Evolutionary conservation across 2,888 invertebrate genomes (phyloP).

Genomic region (Ceriagrion tenellum): DNA sequence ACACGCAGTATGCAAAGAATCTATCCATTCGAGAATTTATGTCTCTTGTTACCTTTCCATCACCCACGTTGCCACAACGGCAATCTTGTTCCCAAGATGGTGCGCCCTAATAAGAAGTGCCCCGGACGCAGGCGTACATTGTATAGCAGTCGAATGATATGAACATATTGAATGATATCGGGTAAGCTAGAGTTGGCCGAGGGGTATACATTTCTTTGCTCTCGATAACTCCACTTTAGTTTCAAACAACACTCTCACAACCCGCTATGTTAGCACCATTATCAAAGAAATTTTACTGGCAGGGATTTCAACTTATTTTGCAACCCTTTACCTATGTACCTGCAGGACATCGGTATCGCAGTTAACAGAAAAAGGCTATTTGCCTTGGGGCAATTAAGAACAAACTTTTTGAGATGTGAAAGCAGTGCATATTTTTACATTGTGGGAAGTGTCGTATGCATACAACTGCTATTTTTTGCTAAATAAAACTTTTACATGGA

Average conservation of each 20-base stretch:
- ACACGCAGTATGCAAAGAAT: conserved; percentile 39
- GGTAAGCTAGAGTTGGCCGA: background rate
- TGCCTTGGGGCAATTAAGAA: no score
- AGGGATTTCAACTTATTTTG: background rate
- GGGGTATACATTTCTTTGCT: background rate
- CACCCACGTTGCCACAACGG: background rate
- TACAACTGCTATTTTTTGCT: no score
- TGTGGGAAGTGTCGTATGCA: no score
- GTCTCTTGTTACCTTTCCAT: background rate
- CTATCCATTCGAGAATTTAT: conserved; percentile 42
- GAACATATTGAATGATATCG: background rate
- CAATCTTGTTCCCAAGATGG: background rate
- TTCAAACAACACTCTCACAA: background rate
- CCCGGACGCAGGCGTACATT: background rate
- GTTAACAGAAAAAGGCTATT: no score
- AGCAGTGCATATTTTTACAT: no score
- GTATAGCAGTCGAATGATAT: background rate
- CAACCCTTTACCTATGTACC: no score
- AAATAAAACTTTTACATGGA: no score
- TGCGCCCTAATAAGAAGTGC: background rate
- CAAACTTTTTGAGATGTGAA: no score
- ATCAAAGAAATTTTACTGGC: background rate
- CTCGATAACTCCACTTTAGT: background rate
- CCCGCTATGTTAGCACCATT: background rate
- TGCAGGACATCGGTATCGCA: background rate